Base-by-base conservation (phyloP, 2,113 vertebrate genomes). In the Scopus umbretta region DNA sequence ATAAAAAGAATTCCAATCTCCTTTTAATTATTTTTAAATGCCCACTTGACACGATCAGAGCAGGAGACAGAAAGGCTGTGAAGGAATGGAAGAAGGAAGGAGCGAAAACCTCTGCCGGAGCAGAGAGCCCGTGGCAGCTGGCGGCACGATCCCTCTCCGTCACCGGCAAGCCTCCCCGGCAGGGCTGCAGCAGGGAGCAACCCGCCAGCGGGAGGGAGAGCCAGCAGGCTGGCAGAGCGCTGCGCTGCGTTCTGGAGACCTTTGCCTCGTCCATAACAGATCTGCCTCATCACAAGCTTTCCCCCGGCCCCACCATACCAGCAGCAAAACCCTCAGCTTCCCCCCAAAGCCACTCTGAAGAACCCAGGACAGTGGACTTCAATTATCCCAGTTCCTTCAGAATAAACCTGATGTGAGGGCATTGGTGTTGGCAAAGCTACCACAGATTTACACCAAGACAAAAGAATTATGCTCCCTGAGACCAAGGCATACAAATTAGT, bases 381-480 rank as follows among this genome's bases (percentile, higher is more conserved):
- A 81, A 63, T 59, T 2, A 17, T 2, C 19, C 25, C 53, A 18
- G 13, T 1, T 86, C 58, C 79, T 86, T 32, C 59, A 38, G 26
- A 74, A 86, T 3, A 29, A 83, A 70, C 20, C 32, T 2, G 0
- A 1, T 13, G 29, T 0, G 2, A 66, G 55, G 3, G 30, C 42
- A 26, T 1, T 11, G 56, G 21, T 38, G 61, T 30, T 2, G 21
- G 66, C 66, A 59, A 76, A 55, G 47, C 36, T 22, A 53, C 22
- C 23, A 18, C 15, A 30, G 38, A 34, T 68, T 38, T 18, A 38
- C 66, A 75, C 30, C 38, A 17, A 38, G 25, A 19, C 0, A 2
- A 18, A 53, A 79, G 34, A 56, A 34, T 8, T 16, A 1, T 0
- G 0, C 4, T 63, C 38, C 25, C 15, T 0, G 4, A 42, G 62